Conservation (phyloP, 2,888 invertebrate species). For the Protula sp. region DNA sequence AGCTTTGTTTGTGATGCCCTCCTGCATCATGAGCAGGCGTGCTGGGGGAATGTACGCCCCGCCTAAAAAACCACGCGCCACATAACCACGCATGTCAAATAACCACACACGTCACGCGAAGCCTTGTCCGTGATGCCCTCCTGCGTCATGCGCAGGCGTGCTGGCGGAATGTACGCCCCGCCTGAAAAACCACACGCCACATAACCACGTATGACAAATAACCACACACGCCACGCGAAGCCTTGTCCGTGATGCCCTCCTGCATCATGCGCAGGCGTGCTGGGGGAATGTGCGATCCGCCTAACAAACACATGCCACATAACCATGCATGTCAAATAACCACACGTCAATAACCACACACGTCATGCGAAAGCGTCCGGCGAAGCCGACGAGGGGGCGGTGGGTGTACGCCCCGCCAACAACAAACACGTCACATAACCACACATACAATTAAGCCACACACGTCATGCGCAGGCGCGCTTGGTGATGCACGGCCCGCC, state of each 20-base stretch:
- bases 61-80: slow-evolving; percentile 15
- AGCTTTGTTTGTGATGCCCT: slow-evolving; percentile 68
- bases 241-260: slow-evolving; percentile 66
- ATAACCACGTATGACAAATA: not conserved
- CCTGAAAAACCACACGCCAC: slow-evolving; percentile 15
- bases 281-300: slow-evolving; percentile 89
- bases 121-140: slow-evolving; percentile 67
- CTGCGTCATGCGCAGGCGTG: slow-evolving; percentile 62
- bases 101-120: not conserved
- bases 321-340: no score
- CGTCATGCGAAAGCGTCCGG: no score
- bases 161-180: slow-evolving; percentile 93
- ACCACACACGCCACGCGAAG: no score
- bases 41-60: slow-evolving; percentile 96
- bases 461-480: no score
- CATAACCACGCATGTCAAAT: not conserved
- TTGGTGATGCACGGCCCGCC: slow-evolving; percentile 1
- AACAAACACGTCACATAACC: no score
- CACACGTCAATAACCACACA: no score
- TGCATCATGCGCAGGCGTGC: slow-evolving; percentile 65
- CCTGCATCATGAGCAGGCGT: slow-evolving; percentile 59
- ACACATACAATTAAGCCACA: no score
- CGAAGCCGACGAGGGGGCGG: no score
- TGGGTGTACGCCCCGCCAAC: no score
- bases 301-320: no score